Evolutionary conservation across 1,140 invertebrate species (phyloP).

Genomic region (Battus philenor): DNA sequence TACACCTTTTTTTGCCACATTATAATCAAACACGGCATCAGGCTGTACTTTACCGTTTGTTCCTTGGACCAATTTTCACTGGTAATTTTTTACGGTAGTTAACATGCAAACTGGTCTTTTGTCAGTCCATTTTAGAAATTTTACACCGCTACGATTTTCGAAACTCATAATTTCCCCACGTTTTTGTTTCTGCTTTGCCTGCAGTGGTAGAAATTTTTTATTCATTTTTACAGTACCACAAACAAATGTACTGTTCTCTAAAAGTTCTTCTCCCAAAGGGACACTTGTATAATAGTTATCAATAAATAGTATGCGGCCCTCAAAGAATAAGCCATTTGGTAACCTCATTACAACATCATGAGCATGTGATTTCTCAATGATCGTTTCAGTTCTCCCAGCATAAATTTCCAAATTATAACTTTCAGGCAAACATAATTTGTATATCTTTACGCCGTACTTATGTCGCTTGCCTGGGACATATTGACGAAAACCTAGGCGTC

Average conservation of each 20-base stretch:
- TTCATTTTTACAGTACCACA: slow-evolving; percentile 39
- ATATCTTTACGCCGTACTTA: slow-evolving; percentile 62
- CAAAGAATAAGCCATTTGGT: slow-evolving; percentile 25
- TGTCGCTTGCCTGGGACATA: slow-evolving; percentile 39
- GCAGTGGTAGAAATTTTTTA: slow-evolving; percentile 29
- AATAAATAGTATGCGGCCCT: slow-evolving; percentile 41
- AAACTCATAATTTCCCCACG: slow-evolving; percentile 30
- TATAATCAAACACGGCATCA: slow-evolving; percentile 19
- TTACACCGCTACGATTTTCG: slow-evolving; percentile 33
- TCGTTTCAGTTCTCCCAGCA: slow-evolving; percentile 30
- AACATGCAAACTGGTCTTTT: slow-evolving; percentile 37
- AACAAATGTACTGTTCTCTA: slow-evolving; percentile 42
- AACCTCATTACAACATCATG: slow-evolving; percentile 29
- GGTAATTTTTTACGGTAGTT: slow-evolving; percentile 17
- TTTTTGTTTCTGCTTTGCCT: slow-evolving; percentile 34
- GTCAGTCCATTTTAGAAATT: slow-evolving; percentile 40
- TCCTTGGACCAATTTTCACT: slow-evolving; percentile 4
- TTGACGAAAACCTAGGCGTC: slow-evolving; percentile 33
- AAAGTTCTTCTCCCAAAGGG: slow-evolving; percentile 42
- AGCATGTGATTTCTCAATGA: slow-evolving; percentile 11
- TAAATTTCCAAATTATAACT: slow-evolving; percentile 57
- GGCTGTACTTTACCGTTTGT: slow-evolving; percentile 5
- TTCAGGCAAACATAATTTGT: slow-evolving; percentile 46
- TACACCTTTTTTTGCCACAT: slow-evolving; percentile 21
- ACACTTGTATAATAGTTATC: slow-evolving; percentile 62